Conservation (phyloP, 2,888 invertebrate genomes). For the Papilio demoleus region DNA sequence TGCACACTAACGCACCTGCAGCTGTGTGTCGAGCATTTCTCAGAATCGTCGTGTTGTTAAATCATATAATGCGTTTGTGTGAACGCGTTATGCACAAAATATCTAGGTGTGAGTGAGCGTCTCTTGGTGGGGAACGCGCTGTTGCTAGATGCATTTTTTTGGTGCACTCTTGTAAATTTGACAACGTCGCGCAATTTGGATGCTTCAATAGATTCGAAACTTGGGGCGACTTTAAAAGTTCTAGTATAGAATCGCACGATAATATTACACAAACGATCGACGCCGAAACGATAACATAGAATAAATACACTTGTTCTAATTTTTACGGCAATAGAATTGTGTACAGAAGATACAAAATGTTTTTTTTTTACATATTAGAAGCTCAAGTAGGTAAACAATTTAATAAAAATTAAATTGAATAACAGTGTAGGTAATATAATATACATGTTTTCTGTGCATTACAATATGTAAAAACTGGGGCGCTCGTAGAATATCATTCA, state of each 20-base stretch:
- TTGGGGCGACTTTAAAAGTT: conserved; percentile 23
- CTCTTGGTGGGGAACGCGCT: conserved; percentile 61
- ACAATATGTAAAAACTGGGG: conserved; percentile 56
- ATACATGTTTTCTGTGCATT: conserved; percentile 56
- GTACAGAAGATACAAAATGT: no score
- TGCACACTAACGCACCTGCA: conserved; percentile 48
- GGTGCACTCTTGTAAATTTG: conserved; percentile 70
- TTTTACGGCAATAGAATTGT: neutral
- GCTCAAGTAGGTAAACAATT: no score
- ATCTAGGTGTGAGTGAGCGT: conserved; percentile 43
- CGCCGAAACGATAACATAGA: no score
- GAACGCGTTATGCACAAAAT: conserved; percentile 38
- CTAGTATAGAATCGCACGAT: neutral
- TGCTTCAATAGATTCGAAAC: conserved; percentile 45
- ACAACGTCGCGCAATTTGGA: conserved; percentile 77
- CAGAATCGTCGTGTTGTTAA: conserved; percentile 45
- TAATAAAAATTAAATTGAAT: no score
- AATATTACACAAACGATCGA: no score
- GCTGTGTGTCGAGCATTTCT: conserved; percentile 48
- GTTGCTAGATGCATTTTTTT: conserved; percentile 77
- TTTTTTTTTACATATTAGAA: no score
- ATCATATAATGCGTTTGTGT: conserved; percentile 42
- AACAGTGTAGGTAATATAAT: conserved; percentile 60
- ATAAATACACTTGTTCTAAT: neutral
- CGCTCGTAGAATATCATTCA: conserved; percentile 62